A percentile compares a stretch with the other conserved stretches of the same genome.
These are phyloP conservation scores for Centropyge bicolor DNA, from an alignment of 2,797 vertebrate genomes.

Conservation along the genomic window DNA sequence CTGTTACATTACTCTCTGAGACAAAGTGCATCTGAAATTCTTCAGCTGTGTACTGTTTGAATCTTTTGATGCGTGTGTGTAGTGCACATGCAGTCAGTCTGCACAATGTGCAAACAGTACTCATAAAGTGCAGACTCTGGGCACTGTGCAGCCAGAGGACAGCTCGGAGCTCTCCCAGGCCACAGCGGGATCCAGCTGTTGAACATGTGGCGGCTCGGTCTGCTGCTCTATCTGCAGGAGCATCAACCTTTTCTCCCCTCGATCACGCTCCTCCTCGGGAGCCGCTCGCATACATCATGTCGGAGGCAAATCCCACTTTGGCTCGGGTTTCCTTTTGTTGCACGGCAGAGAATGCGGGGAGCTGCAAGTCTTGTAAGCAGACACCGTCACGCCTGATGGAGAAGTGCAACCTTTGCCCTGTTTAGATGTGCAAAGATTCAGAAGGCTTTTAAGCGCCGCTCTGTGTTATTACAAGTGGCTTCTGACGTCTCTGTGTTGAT, in stretches of 20 bases:
- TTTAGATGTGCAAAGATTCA: constrained; percentile 34
- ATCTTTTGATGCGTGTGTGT: not conserved
- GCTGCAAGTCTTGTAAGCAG: constrained; percentile 52
- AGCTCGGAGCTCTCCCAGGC: too few species aligned
- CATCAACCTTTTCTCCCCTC: constrained; percentile 70
- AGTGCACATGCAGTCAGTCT: constrained; percentile 6
- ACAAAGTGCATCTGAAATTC: not conserved
- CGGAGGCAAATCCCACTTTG: constrained; percentile 31
- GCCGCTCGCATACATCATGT: constrained; percentile 52
- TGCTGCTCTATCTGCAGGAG: constrained; percentile 28
- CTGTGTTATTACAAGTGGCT: constrained; percentile 50
- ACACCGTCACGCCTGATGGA: constrained; percentile 32
- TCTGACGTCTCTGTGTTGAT: constrained; percentile 32
- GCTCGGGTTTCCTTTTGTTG: constrained; percentile 65
- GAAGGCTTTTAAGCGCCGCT: constrained; percentile 16
- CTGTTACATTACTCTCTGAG: not conserved
- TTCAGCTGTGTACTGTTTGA: not conserved
- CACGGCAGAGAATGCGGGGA: constrained; percentile 40
- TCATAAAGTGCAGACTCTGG: constrained; percentile 26
- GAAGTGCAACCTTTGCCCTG: constrained; percentile 43
- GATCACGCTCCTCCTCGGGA: constrained; percentile 67
- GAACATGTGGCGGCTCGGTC: constrained; percentile 66
- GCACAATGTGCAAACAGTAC: not conserved
- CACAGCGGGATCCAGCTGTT: constrained; percentile 63
- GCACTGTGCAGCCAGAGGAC: constrained; percentile 1